Evolutionary conservation across 2,113 vertebrate genomes (phyloP).

Genomic region (Proteles cristata): DNA sequence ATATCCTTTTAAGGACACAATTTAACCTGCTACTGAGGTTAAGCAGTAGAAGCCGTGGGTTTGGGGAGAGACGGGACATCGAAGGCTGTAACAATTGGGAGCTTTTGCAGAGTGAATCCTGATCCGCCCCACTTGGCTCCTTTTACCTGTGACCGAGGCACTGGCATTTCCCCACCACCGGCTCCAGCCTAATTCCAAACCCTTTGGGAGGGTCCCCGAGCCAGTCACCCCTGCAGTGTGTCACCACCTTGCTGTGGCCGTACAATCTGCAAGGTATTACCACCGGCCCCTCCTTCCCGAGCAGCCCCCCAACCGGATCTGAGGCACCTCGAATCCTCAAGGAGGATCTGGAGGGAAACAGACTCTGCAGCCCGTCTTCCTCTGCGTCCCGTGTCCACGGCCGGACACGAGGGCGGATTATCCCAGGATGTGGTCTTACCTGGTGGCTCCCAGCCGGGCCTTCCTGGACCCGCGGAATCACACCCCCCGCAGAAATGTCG

Average conservation of each 20-base stretch:
- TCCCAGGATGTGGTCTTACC: background rate
- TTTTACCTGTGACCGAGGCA: background rate
- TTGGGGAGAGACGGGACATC: background rate
- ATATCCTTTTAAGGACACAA: background rate
- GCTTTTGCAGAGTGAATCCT: background rate
- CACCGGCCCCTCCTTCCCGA: background rate
- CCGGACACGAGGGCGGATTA: too few species aligned
- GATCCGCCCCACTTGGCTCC: too few species aligned
- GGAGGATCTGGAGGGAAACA: background rate
- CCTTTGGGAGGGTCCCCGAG: background rate
- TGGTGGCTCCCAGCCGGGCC: fast-evolving
- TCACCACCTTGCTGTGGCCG: background rate
- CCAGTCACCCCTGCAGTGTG: background rate
- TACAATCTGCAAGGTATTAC: fast-evolving
- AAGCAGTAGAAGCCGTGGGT: background rate
- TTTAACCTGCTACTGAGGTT: too few species aligned
- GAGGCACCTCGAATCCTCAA: background rate
- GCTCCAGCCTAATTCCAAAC: background rate
- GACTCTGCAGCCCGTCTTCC: background rate
- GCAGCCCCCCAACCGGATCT: background rate
- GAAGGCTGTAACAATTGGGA: too few species aligned
- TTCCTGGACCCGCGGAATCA: too few species aligned
- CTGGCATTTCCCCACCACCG: background rate
- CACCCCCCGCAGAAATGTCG: fast-evolving
- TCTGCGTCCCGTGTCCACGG: background rate